Base-by-base conservation (phyloP, 2,797 vertebrate species). In the Falco naumanni region DNA sequence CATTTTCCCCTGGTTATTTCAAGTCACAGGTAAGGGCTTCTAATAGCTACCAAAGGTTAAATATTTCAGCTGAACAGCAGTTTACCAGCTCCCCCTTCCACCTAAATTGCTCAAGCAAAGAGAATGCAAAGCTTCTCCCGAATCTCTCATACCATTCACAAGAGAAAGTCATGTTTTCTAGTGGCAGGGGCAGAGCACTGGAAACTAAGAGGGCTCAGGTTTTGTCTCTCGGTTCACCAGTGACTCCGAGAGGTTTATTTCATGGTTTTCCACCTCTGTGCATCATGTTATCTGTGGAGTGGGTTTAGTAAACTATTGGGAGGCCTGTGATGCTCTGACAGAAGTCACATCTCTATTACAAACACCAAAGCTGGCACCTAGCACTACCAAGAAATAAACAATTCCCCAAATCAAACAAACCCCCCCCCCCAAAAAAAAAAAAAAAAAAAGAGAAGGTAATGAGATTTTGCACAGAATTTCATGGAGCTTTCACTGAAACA, bases 381-480 rank as follows among this genome's bases (percentile, higher is more conserved):
- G 53, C 81, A 59, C 16, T 89, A 78, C 47, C 57, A 81, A 89
- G 69, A 83, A 93, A 87, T n/a, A 85, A 89, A 78, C 29, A 84
- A 57, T 17, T 59, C 48, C 9, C 53, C n/a, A 63, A 5, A 86
- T 7, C 1, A 1, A 93, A 50, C 28, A 80, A 89, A 77, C 20
- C 13, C 37, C 37, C 37, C 37, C 37, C 10, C 37, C 37, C n/a
- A n/a, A 41, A 41, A 41, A 41, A 41, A 41, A 41, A 41, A 43
- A 43, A 43, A 53, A 81, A 85, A 91, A 76, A 34, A 10, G 70
- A 70, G 43, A 93, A 94, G 34, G 68, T 89, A 95, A 95, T 47
- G 70, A 78, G 93, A 90, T 95, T 95, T 86, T 94, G 72, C 82
- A 92, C 47, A 79, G 63, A 92, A 89, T 91, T 93, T 92, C 89